Evolutionary conservation across 2,888 invertebrate genomes (phyloP).

Genomic region (Mimas tiliae): DNA sequence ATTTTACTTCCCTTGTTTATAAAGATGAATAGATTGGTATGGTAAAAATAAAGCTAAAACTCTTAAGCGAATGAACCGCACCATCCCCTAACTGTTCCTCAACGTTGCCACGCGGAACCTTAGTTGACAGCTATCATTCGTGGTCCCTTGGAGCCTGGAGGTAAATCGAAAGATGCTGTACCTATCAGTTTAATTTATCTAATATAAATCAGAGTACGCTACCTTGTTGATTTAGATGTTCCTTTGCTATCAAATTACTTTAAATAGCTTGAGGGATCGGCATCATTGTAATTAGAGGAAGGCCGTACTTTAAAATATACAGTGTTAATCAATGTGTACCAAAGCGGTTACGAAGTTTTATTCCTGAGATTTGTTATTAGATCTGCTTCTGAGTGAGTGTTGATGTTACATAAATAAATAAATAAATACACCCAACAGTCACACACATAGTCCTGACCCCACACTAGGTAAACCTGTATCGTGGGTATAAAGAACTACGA

Average conservation of each 20-base stretch:
- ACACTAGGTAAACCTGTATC: no score
- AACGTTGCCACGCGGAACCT: conserved; percentile 37
- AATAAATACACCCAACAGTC: no score
- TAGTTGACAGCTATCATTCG: conserved; percentile 28
- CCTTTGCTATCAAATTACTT: conserved; percentile 1
- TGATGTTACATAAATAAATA: no score
- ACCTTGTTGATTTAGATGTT: conserved; percentile 28
- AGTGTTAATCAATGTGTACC: neutral
- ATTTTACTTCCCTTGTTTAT: no score
- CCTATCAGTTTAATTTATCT: neutral
- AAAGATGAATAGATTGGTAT: no score
- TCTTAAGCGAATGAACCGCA: conserved; percentile 24
- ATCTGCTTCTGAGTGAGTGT: no score
- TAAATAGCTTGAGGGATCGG: neutral
- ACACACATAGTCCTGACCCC: no score
- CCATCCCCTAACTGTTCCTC: conserved; percentile 31
- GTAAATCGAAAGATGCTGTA: conserved; percentile 15
- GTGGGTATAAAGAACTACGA: no score
- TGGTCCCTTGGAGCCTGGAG: conserved; percentile 26
- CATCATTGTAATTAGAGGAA: neutral
- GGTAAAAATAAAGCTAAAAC: no score
- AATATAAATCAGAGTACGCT: conserved; percentile 1
- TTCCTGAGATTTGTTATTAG: no score
- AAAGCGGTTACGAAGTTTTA: no score
- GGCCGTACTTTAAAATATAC: neutral